A percentile compares a stretch with the other conserved stretches of the same genome.
Evolutionary conservation across 1,140 invertebrate genomes (phyloP).

Genomic region (Caenorhabditis tropicalis): DNA sequence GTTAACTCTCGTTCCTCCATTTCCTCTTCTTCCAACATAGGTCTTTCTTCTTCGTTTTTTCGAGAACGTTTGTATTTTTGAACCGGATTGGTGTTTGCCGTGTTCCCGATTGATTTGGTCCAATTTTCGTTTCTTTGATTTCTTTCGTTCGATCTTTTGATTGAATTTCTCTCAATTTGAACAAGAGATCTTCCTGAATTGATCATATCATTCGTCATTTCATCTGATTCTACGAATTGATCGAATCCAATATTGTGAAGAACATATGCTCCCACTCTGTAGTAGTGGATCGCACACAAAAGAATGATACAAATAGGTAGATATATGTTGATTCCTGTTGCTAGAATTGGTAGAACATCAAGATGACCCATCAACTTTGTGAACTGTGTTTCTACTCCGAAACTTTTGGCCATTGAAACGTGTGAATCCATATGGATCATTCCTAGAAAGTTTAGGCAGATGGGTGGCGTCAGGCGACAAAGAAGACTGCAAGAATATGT

Average conservation of each 20-base stretch:
- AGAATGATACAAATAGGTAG: conserved; percentile 95
- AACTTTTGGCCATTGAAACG: conserved; percentile 81
- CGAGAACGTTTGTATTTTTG: not conserved
- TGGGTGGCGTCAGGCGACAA: conserved; percentile 92
- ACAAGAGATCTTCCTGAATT: conserved; percentile 47
- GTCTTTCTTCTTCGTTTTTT: conserved; percentile 13
- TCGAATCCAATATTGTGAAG: conserved; percentile 68
- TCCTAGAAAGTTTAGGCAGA: conserved; percentile 97
- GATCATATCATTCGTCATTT: conserved; percentile 69
- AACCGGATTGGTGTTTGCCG: not conserved
- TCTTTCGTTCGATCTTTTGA: conserved; percentile 4
- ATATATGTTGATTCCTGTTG: conserved; percentile 97
- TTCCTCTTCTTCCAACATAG: conserved; percentile 21
- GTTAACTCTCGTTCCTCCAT: not conserved
- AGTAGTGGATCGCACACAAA: conserved; percentile 92
- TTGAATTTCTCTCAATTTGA: conserved; percentile 52
- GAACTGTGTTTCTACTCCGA: conserved; percentile 71
- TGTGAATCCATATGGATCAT: conserved; percentile 98
- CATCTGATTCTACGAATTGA: conserved; percentile 70
- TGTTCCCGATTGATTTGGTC: not conserved
- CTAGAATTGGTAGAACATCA: conserved; percentile 95
- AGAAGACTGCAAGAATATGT: conserved; percentile 79
- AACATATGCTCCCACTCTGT: conserved; percentile 74
- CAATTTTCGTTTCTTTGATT: not conserved
- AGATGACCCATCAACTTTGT: conserved; percentile 94